Base-by-base conservation (phyloP, 2,113 vertebrate species). In the Seriola rivoliana region DNA sequence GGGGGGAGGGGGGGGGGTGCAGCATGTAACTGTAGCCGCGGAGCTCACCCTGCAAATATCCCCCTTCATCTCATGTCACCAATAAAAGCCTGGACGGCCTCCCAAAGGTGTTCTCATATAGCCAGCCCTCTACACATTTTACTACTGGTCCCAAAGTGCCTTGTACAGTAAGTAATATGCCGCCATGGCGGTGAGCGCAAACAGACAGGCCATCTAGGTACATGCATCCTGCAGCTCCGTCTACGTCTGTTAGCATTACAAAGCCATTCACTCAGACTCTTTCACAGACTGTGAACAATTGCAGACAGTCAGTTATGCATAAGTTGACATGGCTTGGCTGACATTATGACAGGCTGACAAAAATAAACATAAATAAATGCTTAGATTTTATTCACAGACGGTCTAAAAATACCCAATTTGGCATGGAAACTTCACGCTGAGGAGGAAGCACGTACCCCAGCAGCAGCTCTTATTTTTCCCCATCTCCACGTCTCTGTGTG, bases 381-480 rank as follows among this genome's bases (percentile, higher is more conserved):
- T 78, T 48, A 32, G 65, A 82, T 71, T 78, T 79, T 44, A 44
- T 63, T 73, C 29, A 2, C 38, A 55, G 71, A 75, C 1, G 6
- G 16, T 60, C 75, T 85, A 85, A 89, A 89, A 80, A 71, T 80
- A 82, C 23, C 46, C 38, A 71, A 77, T 79, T 71, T 82, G 52
- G 79, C 46, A 54, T 12, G 44, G 34, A 75, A 87, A 17, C 80
- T 71, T 83, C 23, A 60, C 62, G 80, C 69, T 54, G 59, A 69
- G 38, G 60, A 57, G 62, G 75, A 64, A 38, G 82, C 70, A 60
- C 5, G 60, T 62, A 72, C 75, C 21, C 29, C 57, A 74, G 63
- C 59, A 62, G 75, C 66, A 60, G 62, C 50, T 71, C 52, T 66
- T 55, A 9, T 62, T 78, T 52, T 60, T 13, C 25, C 40, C 46